Evolutionary conservation across 1,140 invertebrate species (phyloP), one percentile per base, ranked within the genome.

Genomic region (Drosophila pectinifera): DNA sequence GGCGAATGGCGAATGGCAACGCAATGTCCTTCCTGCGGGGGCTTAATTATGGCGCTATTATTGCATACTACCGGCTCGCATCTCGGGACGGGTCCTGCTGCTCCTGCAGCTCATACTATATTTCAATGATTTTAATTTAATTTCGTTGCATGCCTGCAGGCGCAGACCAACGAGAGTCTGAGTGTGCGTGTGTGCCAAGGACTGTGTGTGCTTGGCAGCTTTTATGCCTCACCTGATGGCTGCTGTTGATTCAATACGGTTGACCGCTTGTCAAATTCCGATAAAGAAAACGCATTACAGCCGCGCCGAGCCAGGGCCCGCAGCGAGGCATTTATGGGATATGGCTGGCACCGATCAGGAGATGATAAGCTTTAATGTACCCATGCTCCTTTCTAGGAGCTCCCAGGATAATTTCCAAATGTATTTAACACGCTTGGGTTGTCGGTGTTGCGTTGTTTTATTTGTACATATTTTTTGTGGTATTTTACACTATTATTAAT

Each of bases 111-210:
- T 20, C 53, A 41, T 59, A 46, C 78, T 63, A 89, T 89, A 89
- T 89, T 89, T 84, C 82, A 84, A 90, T 89, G 85, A 90, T 85
- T 84, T 89, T 84, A 89, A 89, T 89, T 89, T 90, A 85, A 89
- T 90, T 89, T 55, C 68, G 56, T 42, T 63, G 64, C 63, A 73
- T 61, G 76, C 45, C 73, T 67, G 34, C 53, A 36, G 63, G 70
- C 34, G 28, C 49, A 16, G n/a, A 28, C 8, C 10, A 18, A n/a
- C 45, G 31, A 8, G 26, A 45, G 13, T 10, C 2, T 8, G 5
- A 7, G n/a, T 18, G 5, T 56, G 38, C 16, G n/a, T 55, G 22
- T 24, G 14, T 55, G 14, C 31, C 11, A 5, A 14, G 4, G 5
- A 0, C 6, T 46, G 34, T 22, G 55, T 73, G 67, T 43, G 43